These are phyloP conservation scores for Hypothenemus hampei DNA, from an alignment of 1,140 invertebrate species.

Conservation along the genomic window DNA sequence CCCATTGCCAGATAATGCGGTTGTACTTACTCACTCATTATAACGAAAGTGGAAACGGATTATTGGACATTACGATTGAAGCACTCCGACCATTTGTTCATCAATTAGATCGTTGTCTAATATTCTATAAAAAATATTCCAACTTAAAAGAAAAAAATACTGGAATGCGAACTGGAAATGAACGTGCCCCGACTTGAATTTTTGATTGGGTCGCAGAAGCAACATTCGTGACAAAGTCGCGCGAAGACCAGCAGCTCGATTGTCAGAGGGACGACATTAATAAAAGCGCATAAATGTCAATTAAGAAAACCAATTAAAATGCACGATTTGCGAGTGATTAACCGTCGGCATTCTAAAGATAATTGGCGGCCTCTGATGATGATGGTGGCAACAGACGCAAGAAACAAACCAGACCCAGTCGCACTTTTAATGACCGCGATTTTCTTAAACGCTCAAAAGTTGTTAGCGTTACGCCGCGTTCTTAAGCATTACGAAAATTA, in stretches of 20 bases:
- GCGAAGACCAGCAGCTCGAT: slow-evolving; percentile 21
- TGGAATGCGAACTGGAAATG: no score
- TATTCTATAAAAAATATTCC: no score
- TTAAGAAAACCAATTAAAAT: slow-evolving; percentile 41
- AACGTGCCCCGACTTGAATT: no score
- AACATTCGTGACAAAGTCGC: no score
- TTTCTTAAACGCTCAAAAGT: slow-evolving; percentile 47
- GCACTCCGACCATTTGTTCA: slow-evolving; percentile 18
- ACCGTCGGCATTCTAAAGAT: slow-evolving; percentile 40
- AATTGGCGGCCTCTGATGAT: slow-evolving; percentile 36
- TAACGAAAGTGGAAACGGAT: slow-evolving; percentile 30
- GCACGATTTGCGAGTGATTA: slow-evolving; percentile 41
- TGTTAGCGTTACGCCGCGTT: slow-evolving; percentile 41
- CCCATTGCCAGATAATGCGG: slow-evolving; percentile 41
- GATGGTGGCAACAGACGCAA: slow-evolving; percentile 32
- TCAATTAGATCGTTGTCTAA: no score
- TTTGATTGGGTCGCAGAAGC: no score
- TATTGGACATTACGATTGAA: slow-evolving; percentile 22
- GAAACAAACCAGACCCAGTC: slow-evolving; percentile 40
- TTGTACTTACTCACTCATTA: slow-evolving; percentile 44
- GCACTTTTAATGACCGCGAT: slow-evolving; percentile 45
- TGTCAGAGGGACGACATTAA: slow-evolving; percentile 30
- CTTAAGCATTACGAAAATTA: slow-evolving; percentile 39
- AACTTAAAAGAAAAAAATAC: no score
- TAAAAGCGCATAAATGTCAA: slow-evolving; percentile 40